Conservation (phyloP, 1,140 invertebrate species). For the Delia radicum region DNA sequence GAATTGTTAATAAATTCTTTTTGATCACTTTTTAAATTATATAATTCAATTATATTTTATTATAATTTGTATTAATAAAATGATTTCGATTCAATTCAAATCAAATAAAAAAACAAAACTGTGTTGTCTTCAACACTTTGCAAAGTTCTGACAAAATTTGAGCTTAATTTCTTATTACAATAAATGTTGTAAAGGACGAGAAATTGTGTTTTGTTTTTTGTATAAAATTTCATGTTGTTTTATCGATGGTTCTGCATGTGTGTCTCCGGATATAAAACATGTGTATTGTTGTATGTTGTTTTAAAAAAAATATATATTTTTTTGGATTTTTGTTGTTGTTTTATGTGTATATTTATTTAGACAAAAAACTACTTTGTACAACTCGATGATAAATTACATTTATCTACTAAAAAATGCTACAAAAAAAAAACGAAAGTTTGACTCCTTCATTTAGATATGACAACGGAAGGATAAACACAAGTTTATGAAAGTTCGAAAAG, state of each 20-base stretch:
- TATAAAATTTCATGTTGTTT: conserved; percentile 30
- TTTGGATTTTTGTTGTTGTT: background rate
- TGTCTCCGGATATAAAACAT: background rate
- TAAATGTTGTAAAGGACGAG: conserved; percentile 27
- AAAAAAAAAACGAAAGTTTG: conserved; percentile 4
- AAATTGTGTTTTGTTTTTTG: no score
- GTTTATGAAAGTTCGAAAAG: background rate
- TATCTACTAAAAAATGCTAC: background rate
- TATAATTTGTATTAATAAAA: background rate
- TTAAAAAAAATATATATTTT: background rate
- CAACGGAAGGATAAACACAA: background rate
- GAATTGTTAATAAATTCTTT: background rate
- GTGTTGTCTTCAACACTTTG: background rate
- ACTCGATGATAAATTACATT: conserved; percentile 14
- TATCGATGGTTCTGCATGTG: conserved; percentile 28
- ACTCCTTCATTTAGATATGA: conserved; percentile 11
- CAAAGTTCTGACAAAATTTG: conserved; percentile 7
- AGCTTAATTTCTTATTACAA: background rate
- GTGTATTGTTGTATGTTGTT: background rate
- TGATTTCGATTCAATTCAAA: background rate
- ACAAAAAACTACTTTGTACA: background rate
- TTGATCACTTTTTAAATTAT: background rate
- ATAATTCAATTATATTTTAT: background rate
- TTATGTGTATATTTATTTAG: background rate
- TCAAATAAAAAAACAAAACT: background rate